These are phyloP conservation scores for Palaemon carinicauda DNA, from an alignment of 1,140 invertebrate species.

Conservation along the genomic window DNA sequence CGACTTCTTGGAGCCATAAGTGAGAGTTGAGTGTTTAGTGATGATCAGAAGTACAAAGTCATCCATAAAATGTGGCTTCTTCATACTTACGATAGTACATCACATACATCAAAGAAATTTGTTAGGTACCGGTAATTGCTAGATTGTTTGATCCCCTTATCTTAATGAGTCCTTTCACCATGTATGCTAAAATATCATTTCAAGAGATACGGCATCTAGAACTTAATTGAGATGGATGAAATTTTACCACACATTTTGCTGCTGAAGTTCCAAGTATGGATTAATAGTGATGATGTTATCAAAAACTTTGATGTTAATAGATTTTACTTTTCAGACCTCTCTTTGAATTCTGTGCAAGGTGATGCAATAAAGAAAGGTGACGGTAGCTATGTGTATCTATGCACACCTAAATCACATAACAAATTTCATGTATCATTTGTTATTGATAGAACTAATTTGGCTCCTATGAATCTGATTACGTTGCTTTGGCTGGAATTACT, in stretches of 20 bases:
- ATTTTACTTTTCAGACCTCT: background rate
- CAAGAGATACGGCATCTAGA: background rate
- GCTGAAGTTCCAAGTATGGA: background rate
- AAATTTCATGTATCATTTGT: background rate
- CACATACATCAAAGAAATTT: background rate
- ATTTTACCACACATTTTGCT: background rate
- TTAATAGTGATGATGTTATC: background rate
- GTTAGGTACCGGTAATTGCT: background rate
- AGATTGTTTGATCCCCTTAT: background rate
- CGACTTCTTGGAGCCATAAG: too few relatives aligned
- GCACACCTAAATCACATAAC: background rate
- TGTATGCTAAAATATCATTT: background rate
- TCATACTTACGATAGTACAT: too few relatives aligned
- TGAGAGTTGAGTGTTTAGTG: too few relatives aligned
- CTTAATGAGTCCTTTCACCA: background rate
- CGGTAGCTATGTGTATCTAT: too few relatives aligned
- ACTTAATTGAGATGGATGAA: background rate
- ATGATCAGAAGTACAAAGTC: too few relatives aligned
- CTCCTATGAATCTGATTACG: background rate
- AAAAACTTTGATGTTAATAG: background rate
- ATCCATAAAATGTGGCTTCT: too few relatives aligned
- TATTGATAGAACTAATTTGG: background rate
- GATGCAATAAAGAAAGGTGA: background rate
- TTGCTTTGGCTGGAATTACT: background rate
- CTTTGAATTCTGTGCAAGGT: background rate